phyloP scores from a whole-genome alignment of 1,140 invertebrate species.

The Contarinia nasturtii region DNA sequence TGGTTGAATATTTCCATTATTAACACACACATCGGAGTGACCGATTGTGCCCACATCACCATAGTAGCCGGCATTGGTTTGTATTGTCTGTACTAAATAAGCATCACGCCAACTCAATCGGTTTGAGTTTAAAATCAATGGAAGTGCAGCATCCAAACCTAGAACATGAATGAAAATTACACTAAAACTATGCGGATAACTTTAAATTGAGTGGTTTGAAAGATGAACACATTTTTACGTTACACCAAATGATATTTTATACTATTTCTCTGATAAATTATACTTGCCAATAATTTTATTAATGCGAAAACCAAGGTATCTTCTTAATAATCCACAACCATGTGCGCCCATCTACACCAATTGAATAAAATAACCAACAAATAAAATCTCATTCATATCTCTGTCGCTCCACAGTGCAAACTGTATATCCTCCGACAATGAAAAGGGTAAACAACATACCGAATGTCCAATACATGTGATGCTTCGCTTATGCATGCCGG shows the following conservation, averaged over 20 bases:
- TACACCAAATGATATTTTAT: too few relatives aligned
- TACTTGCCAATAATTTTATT: slow-evolving; percentile 33
- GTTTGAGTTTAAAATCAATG: slow-evolving; percentile 37
- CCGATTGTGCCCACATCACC: slow-evolving; percentile 45
- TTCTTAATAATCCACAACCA: slow-evolving; percentile 48
- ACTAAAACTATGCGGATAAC: too few relatives aligned
- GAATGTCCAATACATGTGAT: too few relatives aligned
- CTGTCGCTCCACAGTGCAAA: too few relatives aligned
- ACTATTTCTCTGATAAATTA: too few relatives aligned
- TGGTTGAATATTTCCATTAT: slow-evolving; percentile 48
- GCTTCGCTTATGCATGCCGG: too few relatives aligned
- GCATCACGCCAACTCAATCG: slow-evolving; percentile 46
- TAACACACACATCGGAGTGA: slow-evolving; percentile 55
- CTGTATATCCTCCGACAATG: too few relatives aligned
- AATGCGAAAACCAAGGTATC: slow-evolving; percentile 38
- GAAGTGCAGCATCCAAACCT: slow-evolving; percentile 51
- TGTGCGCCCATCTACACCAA: slow-evolving; percentile 58
- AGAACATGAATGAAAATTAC: not conserved
- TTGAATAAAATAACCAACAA: slow-evolving; percentile 12
- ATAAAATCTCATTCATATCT: too few relatives aligned
- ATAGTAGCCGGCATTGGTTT: slow-evolving; percentile 56
- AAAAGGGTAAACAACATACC: too few relatives aligned
- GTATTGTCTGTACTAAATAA: slow-evolving; percentile 48
- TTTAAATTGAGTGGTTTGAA: too few relatives aligned
- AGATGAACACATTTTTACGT: too few relatives aligned